Percentiles rank a stretch among this genome's conserved stretches.
These are phyloP conservation scores for Drosophila nr. perissopoda DNA, from an alignment of 2,888 invertebrate genomes.

Conservation along the genomic window DNA sequence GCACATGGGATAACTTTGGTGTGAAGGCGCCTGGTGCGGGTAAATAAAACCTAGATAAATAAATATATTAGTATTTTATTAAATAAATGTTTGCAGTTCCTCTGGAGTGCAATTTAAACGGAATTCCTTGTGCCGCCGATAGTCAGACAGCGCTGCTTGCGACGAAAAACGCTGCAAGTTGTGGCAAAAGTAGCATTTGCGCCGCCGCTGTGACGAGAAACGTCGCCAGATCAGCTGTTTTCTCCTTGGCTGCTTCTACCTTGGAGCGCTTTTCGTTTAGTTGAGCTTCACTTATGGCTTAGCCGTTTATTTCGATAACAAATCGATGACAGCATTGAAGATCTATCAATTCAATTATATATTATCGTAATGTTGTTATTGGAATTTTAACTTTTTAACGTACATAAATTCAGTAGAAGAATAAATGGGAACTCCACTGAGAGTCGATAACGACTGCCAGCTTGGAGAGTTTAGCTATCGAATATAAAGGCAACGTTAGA, in stretches of 20 bases:
- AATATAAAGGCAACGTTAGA: slow-evolving; percentile 18
- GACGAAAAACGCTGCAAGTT: neutral
- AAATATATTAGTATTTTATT: too few relatives aligned
- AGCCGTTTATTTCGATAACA: slow-evolving; percentile 1
- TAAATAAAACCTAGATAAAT: neutral
- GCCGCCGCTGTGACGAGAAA: neutral
- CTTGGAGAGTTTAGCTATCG: neutral
- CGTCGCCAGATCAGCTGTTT: slow-evolving; percentile 1
- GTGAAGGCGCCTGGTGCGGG: slow-evolving; percentile 35
- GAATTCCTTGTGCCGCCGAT: slow-evolving; percentile 60
- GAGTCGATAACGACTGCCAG: neutral
- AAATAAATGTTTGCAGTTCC: slow-evolving; percentile 26
- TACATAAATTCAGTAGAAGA: neutral
- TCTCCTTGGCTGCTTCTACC: slow-evolving; percentile 5
- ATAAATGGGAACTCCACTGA: neutral
- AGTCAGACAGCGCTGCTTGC: neutral
- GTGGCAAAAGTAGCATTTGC: slow-evolving; percentile 1
- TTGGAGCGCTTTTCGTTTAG: neutral
- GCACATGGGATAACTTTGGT: slow-evolving; percentile 86
- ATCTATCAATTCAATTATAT: neutral
- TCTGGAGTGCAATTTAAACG: slow-evolving; percentile 54
- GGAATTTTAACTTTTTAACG: neutral
- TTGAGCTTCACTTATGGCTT: neutral
- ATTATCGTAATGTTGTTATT: neutral
- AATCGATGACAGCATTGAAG: neutral